Conservation (phyloP, 2,113 vertebrate species). For the Macrotus californicus region DNA sequence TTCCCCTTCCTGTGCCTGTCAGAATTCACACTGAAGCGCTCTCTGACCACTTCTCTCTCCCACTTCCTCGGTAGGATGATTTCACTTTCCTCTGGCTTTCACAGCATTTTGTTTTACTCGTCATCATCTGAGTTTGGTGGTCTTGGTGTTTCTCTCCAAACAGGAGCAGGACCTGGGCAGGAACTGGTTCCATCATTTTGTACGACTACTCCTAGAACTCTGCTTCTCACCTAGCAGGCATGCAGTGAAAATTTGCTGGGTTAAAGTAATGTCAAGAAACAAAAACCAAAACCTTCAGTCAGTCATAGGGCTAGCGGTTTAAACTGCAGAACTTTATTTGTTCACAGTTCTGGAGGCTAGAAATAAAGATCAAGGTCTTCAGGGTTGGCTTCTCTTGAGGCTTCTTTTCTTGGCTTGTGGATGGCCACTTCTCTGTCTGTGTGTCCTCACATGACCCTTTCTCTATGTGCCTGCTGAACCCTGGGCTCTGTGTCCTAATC, state of each 20-base stretch:
- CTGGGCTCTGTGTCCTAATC: not conserved
- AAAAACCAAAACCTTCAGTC: not conserved
- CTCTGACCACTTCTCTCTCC: not conserved
- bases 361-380: not conserved
- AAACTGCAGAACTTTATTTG: not conserved
- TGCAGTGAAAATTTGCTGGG: not conserved
- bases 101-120: not conserved
- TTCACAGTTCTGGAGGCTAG: not conserved
- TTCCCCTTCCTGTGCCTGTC: not conserved
- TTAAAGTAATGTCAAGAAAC: not conserved
- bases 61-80: not conserved
- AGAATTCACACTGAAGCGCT: not conserved
- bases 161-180: not conserved
- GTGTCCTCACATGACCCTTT: not conserved
- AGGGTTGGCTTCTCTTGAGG: not conserved
- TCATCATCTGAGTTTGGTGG: not conserved
- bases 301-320: not conserved
- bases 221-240: not conserved
- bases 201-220: not conserved
- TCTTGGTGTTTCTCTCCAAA: not conserved
- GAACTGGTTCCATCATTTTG: not conserved
- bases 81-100: not conserved
- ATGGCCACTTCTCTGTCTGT: not conserved
- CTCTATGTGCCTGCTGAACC: not conserved
- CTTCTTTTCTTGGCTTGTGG: not conserved